Base-by-base conservation (phyloP, 1,140 invertebrate genomes). In the Sipha flava region DNA sequence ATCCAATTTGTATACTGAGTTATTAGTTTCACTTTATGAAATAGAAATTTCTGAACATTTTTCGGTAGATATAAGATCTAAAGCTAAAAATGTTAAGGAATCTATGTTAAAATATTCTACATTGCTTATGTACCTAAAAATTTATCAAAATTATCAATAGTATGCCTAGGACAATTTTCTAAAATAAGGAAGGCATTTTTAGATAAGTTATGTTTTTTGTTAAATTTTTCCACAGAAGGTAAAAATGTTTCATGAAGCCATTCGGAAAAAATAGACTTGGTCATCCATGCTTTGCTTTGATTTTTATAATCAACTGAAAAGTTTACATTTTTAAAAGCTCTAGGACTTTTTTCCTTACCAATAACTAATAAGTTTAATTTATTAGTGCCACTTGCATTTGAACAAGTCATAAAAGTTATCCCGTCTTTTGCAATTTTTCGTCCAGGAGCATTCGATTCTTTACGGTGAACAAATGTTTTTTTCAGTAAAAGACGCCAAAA, bases 361-460 rank as follows among this genome's bases (percentile, higher is more conserved):
- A n/a, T 84, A 9, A 84, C 81, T 37, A 82, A 66, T 37, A 85
- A 82, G 80, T 81, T 72, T 49, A 86, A 77, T 82, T 85, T 85
- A 64, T 85, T 83, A 14, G 81, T 83, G 75, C 84, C 85, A 80
- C 82, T 82, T 73, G 84, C 83, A 82, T 86, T 86, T 43, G 82
- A 80, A 82, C 85, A 85, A 23, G 82, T 82, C 83, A 85, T 84
- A 66, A 85, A 80, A 72, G 83, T 86, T 29, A 85, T 83, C 79
- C 83, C 82, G 37, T 86, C 83, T 83, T 86, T 85, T 49, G 52
- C 80, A 45, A 84, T 81, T 82, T 85, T 84, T 37, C 72, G 52
- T 79, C 83, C 82, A 81, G 82, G 82, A 64, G n/a, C n/a, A 73
- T 80, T 81, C 29, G 66, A 45, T 82, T 84, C 84, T 81, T 47